These are phyloP conservation scores for Apteryx owenii DNA, from an alignment of 2,113 vertebrate species.

Conservation along the genomic window DNA sequence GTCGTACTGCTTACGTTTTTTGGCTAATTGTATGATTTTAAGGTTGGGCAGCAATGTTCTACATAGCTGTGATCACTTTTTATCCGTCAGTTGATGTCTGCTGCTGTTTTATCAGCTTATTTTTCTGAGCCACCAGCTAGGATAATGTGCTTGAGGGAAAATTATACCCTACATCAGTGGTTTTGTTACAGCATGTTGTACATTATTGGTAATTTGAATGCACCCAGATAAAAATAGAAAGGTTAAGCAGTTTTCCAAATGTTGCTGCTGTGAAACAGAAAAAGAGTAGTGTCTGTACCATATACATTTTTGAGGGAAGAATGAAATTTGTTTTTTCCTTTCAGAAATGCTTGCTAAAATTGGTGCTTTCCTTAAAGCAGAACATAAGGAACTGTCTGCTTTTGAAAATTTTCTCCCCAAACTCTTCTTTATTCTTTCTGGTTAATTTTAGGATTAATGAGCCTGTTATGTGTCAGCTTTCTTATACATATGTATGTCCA, in stretches of 20 bases:
- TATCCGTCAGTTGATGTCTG: constrained; percentile 64
- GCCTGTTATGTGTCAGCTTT: neutral
- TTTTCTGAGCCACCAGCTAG: constrained; percentile 69
- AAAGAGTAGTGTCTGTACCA: constrained; percentile 2
- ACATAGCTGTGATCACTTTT: constrained; percentile 40
- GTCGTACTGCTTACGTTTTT: constrained; percentile 12
- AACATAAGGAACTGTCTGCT: neutral
- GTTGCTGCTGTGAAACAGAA: constrained; percentile 59
- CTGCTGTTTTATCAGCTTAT: constrained; percentile 72
- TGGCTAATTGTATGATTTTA: constrained; percentile 63
- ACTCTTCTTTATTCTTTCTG: neutral
- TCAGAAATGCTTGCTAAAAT: neutral
- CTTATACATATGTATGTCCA: neutral
- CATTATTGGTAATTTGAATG: constrained; percentile 73
- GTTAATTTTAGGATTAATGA: neutral
- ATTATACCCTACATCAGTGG: constrained; percentile 73
- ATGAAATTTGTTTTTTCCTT: neutral
- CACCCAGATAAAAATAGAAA: constrained; percentile 73
- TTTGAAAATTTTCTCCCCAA: neutral
- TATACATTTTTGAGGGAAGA: neutral
- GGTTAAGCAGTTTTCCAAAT: constrained; percentile 66
- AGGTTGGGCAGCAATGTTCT: constrained; percentile 43
- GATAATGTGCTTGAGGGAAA: constrained; percentile 73
- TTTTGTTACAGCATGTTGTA: constrained; percentile 69
- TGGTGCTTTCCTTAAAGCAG: neutral